Evolutionary conservation across 2,797 vertebrate genomes (phyloP).

Genomic region (Cyclura pinguis): DNA sequence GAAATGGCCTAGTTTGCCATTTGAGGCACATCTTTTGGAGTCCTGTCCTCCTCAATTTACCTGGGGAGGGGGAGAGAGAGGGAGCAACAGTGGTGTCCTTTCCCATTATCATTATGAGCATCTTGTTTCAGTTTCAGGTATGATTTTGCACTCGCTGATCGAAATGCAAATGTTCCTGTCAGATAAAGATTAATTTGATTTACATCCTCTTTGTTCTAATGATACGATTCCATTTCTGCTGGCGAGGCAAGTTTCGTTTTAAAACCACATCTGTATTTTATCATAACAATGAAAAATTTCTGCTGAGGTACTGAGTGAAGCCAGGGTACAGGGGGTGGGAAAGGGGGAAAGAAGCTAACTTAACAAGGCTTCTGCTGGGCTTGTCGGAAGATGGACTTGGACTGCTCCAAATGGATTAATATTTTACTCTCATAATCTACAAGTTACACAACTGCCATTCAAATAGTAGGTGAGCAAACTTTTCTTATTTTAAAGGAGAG

Average conservation of each 20-base stretch:
- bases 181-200: slow-evolving; percentile 90
- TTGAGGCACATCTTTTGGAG: too few species aligned
- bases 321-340: too few species aligned
- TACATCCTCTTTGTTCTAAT: slow-evolving; percentile 86
- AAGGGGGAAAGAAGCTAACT: slow-evolving; percentile 58
- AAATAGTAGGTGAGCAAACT: slow-evolving; percentile 73
- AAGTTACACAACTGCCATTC: slow-evolving; percentile 77
- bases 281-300: slow-evolving; percentile 78
- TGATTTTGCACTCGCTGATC: slow-evolving; percentile 76
- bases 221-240: slow-evolving; percentile 87
- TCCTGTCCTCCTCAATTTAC: too few species aligned
- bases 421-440: slow-evolving; percentile 77
- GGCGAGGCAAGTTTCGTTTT: slow-evolving; percentile 80
- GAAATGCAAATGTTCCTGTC: slow-evolving; percentile 89
- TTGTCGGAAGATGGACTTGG: slow-evolving; percentile 73
- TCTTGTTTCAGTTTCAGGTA: background rate
- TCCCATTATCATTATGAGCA: background rate
- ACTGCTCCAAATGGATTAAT: slow-evolving; percentile 75
- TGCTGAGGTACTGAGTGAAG: slow-evolving; percentile 57
- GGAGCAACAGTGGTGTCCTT: too few species aligned
- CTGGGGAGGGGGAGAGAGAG: too few species aligned
- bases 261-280: slow-evolving; percentile 85
- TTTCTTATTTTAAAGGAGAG: slow-evolving; percentile 69
- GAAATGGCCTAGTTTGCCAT: too few species aligned
- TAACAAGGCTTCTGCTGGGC: slow-evolving; percentile 69